Evolutionary conservation across 2,113 vertebrate genomes (phyloP).

Genomic region (Sylvietta virens): DNA sequence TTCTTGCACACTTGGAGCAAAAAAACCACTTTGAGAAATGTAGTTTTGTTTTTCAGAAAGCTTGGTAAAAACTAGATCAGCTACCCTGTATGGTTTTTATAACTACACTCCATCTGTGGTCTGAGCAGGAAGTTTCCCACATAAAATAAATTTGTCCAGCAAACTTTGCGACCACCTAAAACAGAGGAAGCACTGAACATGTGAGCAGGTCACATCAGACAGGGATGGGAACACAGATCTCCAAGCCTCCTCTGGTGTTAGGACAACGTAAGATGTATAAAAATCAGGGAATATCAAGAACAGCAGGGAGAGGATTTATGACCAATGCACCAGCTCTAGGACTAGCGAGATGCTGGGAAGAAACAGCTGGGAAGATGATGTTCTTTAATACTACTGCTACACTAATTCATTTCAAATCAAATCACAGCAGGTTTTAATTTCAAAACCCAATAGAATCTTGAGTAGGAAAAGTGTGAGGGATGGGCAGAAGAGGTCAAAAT

Average conservation of each 20-base stretch:
- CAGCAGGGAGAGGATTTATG: neutral
- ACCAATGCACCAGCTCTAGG: neutral
- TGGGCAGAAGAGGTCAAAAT: neutral
- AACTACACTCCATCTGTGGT: neutral
- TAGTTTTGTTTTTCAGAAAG: neutral
- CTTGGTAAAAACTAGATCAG: neutral
- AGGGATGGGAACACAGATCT: neutral
- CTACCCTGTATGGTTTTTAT: neutral
- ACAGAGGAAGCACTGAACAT: neutral
- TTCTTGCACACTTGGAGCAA: neutral
- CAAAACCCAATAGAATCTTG: neutral
- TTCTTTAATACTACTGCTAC: neutral
- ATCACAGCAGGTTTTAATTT: neutral
- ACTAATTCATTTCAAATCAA: neutral
- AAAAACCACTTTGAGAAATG: neutral
- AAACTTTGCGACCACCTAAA: neutral
- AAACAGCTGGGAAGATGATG: neutral
- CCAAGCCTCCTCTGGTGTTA: neutral
- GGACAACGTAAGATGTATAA: fast-evolving
- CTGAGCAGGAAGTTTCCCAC: neutral
- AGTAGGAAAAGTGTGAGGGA: neutral
- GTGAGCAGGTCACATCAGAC: neutral
- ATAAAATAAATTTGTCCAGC: neutral
- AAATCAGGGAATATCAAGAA: neutral
- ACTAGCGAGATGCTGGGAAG: neutral